phyloP scores from a whole-genome alignment of 2,888 invertebrate species.

The Xanthia icteritia region DNA sequence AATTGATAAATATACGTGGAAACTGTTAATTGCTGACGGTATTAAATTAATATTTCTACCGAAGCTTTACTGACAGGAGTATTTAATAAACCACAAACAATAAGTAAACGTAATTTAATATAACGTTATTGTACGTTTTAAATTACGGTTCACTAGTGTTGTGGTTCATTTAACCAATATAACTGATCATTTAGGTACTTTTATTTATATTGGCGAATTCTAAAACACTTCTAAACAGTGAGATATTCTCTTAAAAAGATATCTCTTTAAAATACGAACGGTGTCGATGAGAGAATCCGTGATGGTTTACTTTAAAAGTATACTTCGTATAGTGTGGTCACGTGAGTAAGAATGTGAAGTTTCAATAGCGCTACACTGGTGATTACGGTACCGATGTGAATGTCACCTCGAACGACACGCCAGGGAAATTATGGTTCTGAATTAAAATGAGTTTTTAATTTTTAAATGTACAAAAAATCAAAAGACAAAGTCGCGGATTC shows the following conservation, averaged over 20 bases:
- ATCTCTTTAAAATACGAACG: background rate
- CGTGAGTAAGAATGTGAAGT: background rate
- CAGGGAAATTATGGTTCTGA: background rate
- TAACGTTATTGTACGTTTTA: background rate
- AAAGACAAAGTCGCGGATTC: no score
- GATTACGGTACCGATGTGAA: background rate
- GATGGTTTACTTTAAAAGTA: no score
- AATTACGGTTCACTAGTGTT: background rate
- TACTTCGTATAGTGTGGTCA: background rate
- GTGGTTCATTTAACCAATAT: background rate
- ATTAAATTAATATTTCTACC: constrained; percentile 20
- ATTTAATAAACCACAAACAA: constrained; percentile 11
- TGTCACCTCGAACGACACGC: background rate
- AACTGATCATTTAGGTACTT: background rate
- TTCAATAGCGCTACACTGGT: background rate
- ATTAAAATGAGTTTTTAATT: background rate
- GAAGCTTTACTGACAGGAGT: background rate
- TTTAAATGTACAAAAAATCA: background rate
- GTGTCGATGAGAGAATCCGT: no score
- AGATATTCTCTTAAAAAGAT: background rate
- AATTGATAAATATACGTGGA: background rate
- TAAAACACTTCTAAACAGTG: no score
- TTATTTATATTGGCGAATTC: background rate
- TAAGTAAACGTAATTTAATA: background rate
- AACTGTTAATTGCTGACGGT: constrained; percentile 9